These are phyloP conservation scores for Lithophane semibrunnea DNA, from an alignment of 2,888 invertebrate genomes.

Conservation along the genomic window DNA sequence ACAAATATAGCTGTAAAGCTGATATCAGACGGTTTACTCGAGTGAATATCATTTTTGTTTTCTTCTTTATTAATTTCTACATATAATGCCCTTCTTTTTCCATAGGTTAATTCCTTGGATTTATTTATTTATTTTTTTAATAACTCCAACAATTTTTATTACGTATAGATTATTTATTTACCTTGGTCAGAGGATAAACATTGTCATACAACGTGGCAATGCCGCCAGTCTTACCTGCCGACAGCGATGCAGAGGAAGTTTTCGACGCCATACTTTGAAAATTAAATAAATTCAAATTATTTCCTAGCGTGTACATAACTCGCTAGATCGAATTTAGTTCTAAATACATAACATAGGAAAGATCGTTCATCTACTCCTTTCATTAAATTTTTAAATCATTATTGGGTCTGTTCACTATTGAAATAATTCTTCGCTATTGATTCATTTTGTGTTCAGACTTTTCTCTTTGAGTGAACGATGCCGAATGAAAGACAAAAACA, in stretches of 20 bases:
- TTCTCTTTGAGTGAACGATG: background rate
- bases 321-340: background rate
- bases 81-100: background rate
- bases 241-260: too few species aligned
- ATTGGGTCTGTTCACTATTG: background rate
- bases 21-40: background rate
- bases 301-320: background rate
- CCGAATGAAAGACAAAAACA: background rate
- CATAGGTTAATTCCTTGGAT: too few species aligned
- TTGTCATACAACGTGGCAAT: too few species aligned
- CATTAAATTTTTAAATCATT: background rate
- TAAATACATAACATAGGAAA: background rate
- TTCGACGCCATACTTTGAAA: too few species aligned
- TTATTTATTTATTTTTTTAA: too few species aligned
- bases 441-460: background rate
- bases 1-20: constrained; percentile 4
- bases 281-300: background rate
- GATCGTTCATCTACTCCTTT: background rate
- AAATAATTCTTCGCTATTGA: background rate
- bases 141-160: too few species aligned
- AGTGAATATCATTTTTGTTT: background rate
- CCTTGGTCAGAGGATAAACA: too few species aligned
- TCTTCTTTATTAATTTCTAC: background rate
- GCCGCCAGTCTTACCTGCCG: too few species aligned
- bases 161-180: too few species aligned